A percentile compares a stretch with the other conserved stretches of the same genome.
Conservation (phyloP, 2,888 invertebrate species). For the Eupithecia dodoneata region DNA sequence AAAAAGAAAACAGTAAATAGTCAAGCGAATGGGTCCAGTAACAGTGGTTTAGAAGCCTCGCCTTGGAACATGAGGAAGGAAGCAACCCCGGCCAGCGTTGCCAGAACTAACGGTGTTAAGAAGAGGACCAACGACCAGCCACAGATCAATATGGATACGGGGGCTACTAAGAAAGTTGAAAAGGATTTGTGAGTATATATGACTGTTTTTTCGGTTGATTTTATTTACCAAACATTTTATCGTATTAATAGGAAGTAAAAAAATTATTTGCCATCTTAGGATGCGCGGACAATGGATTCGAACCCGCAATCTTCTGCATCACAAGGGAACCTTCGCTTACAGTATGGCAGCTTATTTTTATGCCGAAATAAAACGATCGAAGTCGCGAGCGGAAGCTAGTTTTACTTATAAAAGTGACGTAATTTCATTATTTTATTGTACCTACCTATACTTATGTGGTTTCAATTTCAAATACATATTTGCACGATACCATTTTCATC, state of each 20-base stretch:
- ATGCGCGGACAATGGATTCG: background rate
- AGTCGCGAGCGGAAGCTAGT: too few species aligned
- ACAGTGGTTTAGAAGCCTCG: conserved; percentile 23
- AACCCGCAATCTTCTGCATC: too few species aligned
- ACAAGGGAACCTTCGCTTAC: too few species aligned
- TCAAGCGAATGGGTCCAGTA: conserved; percentile 30
- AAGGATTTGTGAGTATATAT: conserved; percentile 61
- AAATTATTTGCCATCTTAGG: too few species aligned
- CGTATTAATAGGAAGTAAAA: too few species aligned
- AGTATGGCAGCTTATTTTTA: too few species aligned
- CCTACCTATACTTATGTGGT: too few species aligned
- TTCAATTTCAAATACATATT: too few species aligned
- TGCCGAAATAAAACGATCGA: too few species aligned
- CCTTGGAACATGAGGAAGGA: conserved; percentile 17
- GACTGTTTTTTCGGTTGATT: background rate
- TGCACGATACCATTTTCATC: too few species aligned
- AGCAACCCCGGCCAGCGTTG: conserved; percentile 12
- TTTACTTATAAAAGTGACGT: too few species aligned
- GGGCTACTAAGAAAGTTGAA: conserved; percentile 58
- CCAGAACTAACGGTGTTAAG: conserved; percentile 42
- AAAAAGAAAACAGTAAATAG: conserved; percentile 18
- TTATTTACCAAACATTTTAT: background rate
- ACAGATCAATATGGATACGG: conserved; percentile 66
- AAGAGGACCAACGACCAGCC: conserved; percentile 77
- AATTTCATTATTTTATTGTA: too few species aligned